Evolutionary conservation across 2,888 invertebrate species (phyloP), one percentile per base, ranked within the genome.

Genomic region (Polyploca ridens): DNA sequence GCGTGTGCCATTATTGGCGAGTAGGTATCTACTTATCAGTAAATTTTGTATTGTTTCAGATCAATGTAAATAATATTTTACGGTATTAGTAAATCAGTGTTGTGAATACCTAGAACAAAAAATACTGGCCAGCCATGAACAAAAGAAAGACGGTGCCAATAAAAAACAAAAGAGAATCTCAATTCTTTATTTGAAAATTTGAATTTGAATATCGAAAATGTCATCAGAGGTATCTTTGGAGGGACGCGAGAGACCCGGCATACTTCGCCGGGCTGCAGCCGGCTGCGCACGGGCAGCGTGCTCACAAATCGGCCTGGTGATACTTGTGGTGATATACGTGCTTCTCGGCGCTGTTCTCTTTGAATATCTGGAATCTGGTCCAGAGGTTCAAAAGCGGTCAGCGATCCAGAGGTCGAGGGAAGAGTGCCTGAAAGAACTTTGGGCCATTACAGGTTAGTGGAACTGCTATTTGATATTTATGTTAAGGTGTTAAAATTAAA

Each of bases 381-480:
- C 95, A 68, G 95, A 96, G 76, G 93, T 95, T 72, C 94, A 95
- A 76, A 95, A 96, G 83, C 94, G 95, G 71, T 95, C 95, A 1
- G 94, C 94, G 49, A 95, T 96, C 70, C 94, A 95, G 77, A 91
- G 95, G 72, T 96, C 95, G 69, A 94, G 96, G 41, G 96, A 96
- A 77, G 96, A 96, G 85, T 97, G 97, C 75, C 86, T 97, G 73
- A 95, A 95, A 74, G 96, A 97, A 83, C 94, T 97, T 14, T 97
- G 97, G 97, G 95, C 96, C 71, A 97, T 97, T 76, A 97, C 97
- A 95, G 97, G 97, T 97, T 80, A 92, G 95, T 79, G 16, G 8
- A 60, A 46, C n/a, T n/a, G 46, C 13, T 33, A 13, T 58, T 33
- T 58, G 10, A 33, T 10, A 13, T 58, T 57, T 35, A 35, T 35